These are phyloP conservation scores for Helleia helle DNA, from an alignment of 2,888 invertebrate species.

Conservation along the genomic window DNA sequence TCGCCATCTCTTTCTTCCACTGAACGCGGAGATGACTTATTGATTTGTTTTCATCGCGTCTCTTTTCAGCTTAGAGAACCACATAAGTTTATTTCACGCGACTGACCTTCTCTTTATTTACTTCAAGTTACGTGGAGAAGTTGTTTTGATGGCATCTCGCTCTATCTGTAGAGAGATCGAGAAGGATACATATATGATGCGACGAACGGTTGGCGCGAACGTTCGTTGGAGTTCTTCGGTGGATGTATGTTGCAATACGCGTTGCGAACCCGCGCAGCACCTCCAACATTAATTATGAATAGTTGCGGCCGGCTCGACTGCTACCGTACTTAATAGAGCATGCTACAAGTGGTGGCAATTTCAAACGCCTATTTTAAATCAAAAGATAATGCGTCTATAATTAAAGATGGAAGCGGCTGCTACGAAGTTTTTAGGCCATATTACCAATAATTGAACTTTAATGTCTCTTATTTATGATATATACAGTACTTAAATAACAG, in stretches of 20 bases:
- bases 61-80: conserved; percentile 49
- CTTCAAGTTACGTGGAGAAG: conserved; percentile 44
- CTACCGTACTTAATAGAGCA: not conserved
- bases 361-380: not conserved
- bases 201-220: conserved; percentile 9
- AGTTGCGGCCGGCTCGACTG: not conserved
- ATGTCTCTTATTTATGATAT: too few species aligned
- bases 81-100: conserved; percentile 47
- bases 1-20: conserved; percentile 60
- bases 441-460: too few species aligned
- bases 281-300: conserved; percentile 14
- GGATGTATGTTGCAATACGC: conserved; percentile 15
- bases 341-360: not conserved
- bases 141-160: conserved; percentile 68
- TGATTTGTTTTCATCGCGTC: conserved; percentile 75
- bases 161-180: conserved; percentile 48
- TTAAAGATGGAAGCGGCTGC: too few species aligned
- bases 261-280: conserved; percentile 8
- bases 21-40: conserved; percentile 60
- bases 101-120: conserved; percentile 67
- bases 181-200: conserved; percentile 35
- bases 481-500: too few species aligned
- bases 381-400: too few species aligned
- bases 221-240: conserved; percentile 1
- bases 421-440: not conserved